Evolutionary conservation across 2,888 invertebrate genomes (phyloP).

Genomic region (Hyposoter dolosus): DNA sequence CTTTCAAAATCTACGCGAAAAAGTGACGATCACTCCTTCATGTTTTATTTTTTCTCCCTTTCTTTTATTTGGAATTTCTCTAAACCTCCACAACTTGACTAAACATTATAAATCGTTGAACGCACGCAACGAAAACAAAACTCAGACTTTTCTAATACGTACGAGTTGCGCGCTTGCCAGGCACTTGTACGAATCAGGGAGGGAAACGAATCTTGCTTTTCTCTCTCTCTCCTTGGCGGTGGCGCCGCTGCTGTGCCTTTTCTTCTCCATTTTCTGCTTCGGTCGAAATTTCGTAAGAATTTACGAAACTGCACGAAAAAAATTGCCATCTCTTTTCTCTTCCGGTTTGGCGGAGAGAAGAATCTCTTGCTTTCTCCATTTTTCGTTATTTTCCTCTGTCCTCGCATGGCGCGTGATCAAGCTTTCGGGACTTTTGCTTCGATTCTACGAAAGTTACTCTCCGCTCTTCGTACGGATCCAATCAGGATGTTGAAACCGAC

Average conservation of each 20-base stretch:
- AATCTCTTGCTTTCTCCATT: constrained; percentile 35
- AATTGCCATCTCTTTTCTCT: background rate
- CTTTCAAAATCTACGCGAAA: constrained; percentile 4
- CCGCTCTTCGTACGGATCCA: background rate
- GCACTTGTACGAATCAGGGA: constrained; percentile 30
- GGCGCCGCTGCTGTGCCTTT: constrained; percentile 57
- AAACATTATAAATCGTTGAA: constrained; percentile 42
- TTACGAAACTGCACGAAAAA: constrained; percentile 44
- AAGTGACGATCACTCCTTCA: background rate
- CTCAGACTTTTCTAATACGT: constrained; percentile 53
- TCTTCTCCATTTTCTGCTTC: constrained; percentile 6
- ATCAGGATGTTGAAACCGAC: constrained; percentile 13
- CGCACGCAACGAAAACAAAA: constrained; percentile 48
- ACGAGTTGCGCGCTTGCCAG: constrained; percentile 50
- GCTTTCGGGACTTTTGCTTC: constrained; percentile 20
- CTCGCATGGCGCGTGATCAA: constrained; percentile 43
- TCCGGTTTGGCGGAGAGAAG: constrained; percentile 6
- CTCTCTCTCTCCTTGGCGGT: constrained; percentile 49
- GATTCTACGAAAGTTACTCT: background rate
- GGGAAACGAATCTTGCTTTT: constrained; percentile 38
- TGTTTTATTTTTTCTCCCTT: constrained; percentile 25
- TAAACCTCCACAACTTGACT: constrained; percentile 9
- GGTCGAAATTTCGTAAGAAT: constrained; percentile 22
- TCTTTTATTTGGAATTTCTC: constrained; percentile 20
- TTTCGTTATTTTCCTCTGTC: constrained; percentile 10